Evolutionary conservation across 2,113 vertebrate species (phyloP), one percentile per base, ranked within the genome.

Genomic region (Lathamus discolor): DNA sequence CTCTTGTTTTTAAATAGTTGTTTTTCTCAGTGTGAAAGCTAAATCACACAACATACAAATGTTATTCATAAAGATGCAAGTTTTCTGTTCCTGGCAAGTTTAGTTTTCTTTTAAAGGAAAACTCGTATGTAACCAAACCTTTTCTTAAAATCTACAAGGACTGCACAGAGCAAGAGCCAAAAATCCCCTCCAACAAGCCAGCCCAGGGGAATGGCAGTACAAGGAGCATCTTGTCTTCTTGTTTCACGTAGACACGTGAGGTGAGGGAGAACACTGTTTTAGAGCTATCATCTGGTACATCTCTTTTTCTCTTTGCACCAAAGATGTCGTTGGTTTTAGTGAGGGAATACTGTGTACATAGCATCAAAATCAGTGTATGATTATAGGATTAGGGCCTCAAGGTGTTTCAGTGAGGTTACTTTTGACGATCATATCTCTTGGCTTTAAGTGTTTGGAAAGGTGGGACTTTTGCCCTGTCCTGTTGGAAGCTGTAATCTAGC

Each of bases 1-100:
- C 91, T 95, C 86, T 94, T 90, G 87, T 97, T 98, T 97, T 96
- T 96, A 96, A 97, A 97, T 97, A 95, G 88, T 84, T 64, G 83
- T 57, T 95, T 73, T 95, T 96, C 93, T 97, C 97, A 80, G 84
- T 95, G 61, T 93, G 92, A 94, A 81, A 87, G 66, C 77, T 81
- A 88, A 95, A 93, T 90, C 79, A 70, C 6, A 2, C 22, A 92
- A 92, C 29, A n/a, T 48, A 93, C 76, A 11, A 5, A 51, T 37
- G 73, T 46, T 95, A 66, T 78, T 93, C 80, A 86, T 68, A 85
- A 96, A 83, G n/a, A 75, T 72, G 39, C 0, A 33, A 51, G 24
- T 4, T 75, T 85, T 93, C 63, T 61, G 28, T 94, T 96, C 49
- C 59, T 46, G 54, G 54, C 8, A 77, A 80, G 88, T 95, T 90